Evolutionary conservation across 1,140 invertebrate genomes (phyloP), one percentile per base, ranked within the genome.

Genomic region (Drosophila punjabiensis): DNA sequence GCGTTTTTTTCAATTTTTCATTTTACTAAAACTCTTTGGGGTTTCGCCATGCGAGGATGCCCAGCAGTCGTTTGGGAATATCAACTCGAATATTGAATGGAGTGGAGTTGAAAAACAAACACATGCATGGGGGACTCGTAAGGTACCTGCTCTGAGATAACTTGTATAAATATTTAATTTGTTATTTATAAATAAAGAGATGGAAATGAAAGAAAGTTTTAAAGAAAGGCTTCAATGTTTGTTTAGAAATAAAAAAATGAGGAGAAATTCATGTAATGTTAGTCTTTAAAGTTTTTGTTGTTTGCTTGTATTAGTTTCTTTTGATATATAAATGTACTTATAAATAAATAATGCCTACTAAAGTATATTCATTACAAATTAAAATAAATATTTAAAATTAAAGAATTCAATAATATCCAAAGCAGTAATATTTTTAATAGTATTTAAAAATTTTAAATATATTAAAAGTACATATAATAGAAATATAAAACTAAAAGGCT

Each of bases 1-100:
- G 63, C 64, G 69, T 71, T 66, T 81, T 88, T 82, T 88, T 82
- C 60, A 76, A 88, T 89, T 82, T 89, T 88, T 82, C 70, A 90
- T 89, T 89, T 89, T 41, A 28, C 66, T 84, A 81, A 84, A 81
- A 84, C 79, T 81, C 65, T 74, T 81, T 81, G 20, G 78, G 50
- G 56, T 66, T 66, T 66, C 56, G 41, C 24, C 45, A 74, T 35
- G 43, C 45, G 43, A 35, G 55, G 55, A 32, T 73, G 50, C 35
- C 30, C 71, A 52, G 35, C 52, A 48, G 35, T 14, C 20, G 14
- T 20, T 39, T 20, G 70, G 60, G 60, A 11, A 65, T 50, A 58
- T 62, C 24, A 53, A 33, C 30, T 64, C 28, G 43, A 50, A 66
- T 55, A 55, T 58, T 45, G 5, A 64, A 24, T n/a, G 63, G 28